Base-by-base conservation (phyloP, 2,113 vertebrate species). In the Vanacampus margaritifer region DNA sequence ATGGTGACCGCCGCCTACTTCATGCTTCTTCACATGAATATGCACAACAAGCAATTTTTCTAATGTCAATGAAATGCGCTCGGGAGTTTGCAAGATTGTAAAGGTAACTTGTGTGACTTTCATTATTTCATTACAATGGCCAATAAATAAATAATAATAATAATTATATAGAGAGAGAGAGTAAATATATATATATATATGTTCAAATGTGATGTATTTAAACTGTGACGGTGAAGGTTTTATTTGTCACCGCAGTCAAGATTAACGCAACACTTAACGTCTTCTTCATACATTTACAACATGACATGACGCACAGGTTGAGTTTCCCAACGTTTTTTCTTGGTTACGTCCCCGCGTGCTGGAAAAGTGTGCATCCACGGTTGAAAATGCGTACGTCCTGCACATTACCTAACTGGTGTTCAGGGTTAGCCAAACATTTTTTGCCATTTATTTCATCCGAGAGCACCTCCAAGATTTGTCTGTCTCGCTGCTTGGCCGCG, bases 361-460 rank as follows among this genome's bases (percentile, higher is more conserved):
- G 58, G 58, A 32, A 37, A 60, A 60, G 35, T 39, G 58, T 23
- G 58, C 75, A 60, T 75, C 64, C 73, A 63, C 67, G 58, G 64
- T 73, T 71, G 82, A 82, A 82, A 78, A 86, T 64, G 69, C 83
- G 23, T 71, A 83, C 79, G 82, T 90, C 85, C 87, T 83, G 82
- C 84, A 71, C 83, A 90, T 90, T 82, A 88, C 81, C 84, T 86
- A 80, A 86, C 77, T 76, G 79, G 74, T 84, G 78, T 54, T 78
- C 80, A 75, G 68, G 86, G 80, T 86, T 84, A 90, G 14, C 75
- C 72, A 87, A 86, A 88, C 81, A 84, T 39, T n/a, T 83, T 67
- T 74, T 48, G 39, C 75, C 84, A 78, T 85, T 75, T 65, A 80
- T 75, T 83, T 77, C 72, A 85, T 86, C 74, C 74, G 74, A 75